phyloP scores from a whole-genome alignment of 2,797 vertebrate species.

The Centropyge bicolor region DNA sequence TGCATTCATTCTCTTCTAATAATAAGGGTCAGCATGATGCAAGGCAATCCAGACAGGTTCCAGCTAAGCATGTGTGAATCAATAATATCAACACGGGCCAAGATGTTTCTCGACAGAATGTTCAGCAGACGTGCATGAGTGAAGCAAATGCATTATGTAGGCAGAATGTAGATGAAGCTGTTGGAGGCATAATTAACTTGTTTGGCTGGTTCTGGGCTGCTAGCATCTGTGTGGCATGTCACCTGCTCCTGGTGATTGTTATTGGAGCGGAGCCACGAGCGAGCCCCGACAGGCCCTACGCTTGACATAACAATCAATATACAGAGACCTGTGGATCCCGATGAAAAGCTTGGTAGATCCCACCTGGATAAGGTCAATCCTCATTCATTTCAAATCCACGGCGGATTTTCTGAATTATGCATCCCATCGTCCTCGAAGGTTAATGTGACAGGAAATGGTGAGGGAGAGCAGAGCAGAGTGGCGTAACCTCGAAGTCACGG shows the following conservation, averaged over 20 bases:
- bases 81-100: constrained; percentile 30
- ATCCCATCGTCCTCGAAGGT: constrained; percentile 51
- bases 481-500: constrained; percentile 35
- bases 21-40: constrained; percentile 43
- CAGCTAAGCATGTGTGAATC: constrained; percentile 29
- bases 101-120: constrained; percentile 5
- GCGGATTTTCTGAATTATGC: constrained; percentile 62
- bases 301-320: constrained; percentile 77
- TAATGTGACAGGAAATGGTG: constrained; percentile 55
- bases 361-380: constrained; percentile 63
- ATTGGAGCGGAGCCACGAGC: constrained; percentile 72
- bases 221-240: constrained; percentile 70
- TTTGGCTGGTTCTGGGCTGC: constrained; percentile 66
- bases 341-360: constrained; percentile 64
- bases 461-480: constrained; percentile 27
- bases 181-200: constrained; percentile 78
- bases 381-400: constrained; percentile 48
- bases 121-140: constrained; percentile 31
- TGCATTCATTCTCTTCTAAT: constrained; percentile 16
- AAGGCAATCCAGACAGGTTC: constrained; percentile 48
- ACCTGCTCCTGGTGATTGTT: constrained; percentile 73
- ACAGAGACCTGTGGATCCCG: constrained; percentile 63
- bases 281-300: constrained; percentile 47
- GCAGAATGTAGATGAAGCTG: constrained; percentile 70
- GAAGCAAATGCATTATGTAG: constrained; percentile 43